Conservation (phyloP, 2,113 vertebrate species). For the Boleophthalmus pectinirostris region DNA sequence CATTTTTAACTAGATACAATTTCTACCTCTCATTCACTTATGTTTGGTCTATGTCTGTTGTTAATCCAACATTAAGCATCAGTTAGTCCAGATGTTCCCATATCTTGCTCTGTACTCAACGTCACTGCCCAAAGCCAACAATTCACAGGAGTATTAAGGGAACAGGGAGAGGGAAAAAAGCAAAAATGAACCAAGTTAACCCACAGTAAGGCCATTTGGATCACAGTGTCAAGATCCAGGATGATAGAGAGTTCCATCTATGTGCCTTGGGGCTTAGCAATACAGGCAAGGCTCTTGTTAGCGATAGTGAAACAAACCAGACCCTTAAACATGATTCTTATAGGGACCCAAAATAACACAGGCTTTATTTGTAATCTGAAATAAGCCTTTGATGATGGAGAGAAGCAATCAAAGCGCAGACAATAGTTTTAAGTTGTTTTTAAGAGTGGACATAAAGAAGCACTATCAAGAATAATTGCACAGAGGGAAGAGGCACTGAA, state of each 20-base stretch:
- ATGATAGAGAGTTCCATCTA: constrained; percentile 61
- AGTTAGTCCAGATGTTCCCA: constrained; percentile 57
- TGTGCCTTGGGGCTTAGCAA: constrained; percentile 49
- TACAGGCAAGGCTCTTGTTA: constrained; percentile 56
- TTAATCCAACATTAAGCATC: constrained; percentile 28
- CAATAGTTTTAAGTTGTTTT: constrained; percentile 16
- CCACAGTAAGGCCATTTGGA: constrained; percentile 65
- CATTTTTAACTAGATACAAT: background rate
- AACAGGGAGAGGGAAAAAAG: constrained; percentile 22
- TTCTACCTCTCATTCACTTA: background rate
- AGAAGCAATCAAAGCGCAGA: constrained; percentile 19
- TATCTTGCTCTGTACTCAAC: constrained; percentile 55
- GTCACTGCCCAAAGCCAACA: constrained; percentile 52
- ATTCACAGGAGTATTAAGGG: constrained; percentile 53
- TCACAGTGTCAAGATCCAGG: constrained; percentile 62
- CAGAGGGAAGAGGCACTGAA: background rate
- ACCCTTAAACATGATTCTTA: constrained; percentile 63
- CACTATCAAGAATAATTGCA: constrained; percentile 8
- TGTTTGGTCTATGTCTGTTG: background rate
- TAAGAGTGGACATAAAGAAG: constrained; percentile 18
- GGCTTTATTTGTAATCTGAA: constrained; percentile 62
- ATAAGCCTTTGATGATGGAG: constrained; percentile 50
- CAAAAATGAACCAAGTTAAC: constrained; percentile 45
- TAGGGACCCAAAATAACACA: constrained; percentile 45
- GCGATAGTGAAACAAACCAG: constrained; percentile 58